Evolutionary conservation across 92 coral and sea anemone species (phyloP), one percentile per base, ranked within the genome.

Genomic region (Parazoanthus atlanticus): DNA sequence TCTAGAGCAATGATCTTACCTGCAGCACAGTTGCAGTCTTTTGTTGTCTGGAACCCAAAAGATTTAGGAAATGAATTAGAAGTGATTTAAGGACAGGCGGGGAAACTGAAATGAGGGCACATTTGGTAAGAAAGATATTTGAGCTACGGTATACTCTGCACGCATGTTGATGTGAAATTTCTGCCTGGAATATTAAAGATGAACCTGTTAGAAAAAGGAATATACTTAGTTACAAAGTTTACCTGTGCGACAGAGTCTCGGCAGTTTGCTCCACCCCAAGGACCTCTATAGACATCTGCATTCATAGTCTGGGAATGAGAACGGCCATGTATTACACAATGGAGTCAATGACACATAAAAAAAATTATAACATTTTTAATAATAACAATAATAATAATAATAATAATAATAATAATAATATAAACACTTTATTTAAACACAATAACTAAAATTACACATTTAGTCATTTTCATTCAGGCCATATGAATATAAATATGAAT

Each of bases 191-290:
- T 33, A 12, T 36, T 19, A 38, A 19, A 21, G 3, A 36, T 1
- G 25, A 78, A 43, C 38, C 25, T 25, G 8, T 13, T n/a, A 78
- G 38, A 17, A n/a, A 13, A 16, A 47, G 3, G 19, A 83, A 15
- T 8, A 75, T 21, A 15, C 13, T 58, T 23, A 23, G 33, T 34
- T 21, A 28, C 10, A 32, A 78, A 25, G 38, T 36, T 36, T 36
- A 97, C 99, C 97, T 97, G 99, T 67, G 98, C 98, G 12, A 97
- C 75, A 11, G 99, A 97, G 86, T 95, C 94, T 38, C 99, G 90
- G 86, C 99, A 97, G 74, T 97, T 88, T 8, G 97, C 95, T 34
- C 99, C 99, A 25, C 99, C 99, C 99, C 99, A 97, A 0, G 94
- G 94, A 9, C 99, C 99, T 82, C 95, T 92, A 74, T 94, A 97